A percentile compares a stretch with the other conserved stretches of the same genome.
phyloP scores from a whole-genome alignment of 2,113 vertebrate genomes.

The Myrmecobius fasciatus region DNA sequence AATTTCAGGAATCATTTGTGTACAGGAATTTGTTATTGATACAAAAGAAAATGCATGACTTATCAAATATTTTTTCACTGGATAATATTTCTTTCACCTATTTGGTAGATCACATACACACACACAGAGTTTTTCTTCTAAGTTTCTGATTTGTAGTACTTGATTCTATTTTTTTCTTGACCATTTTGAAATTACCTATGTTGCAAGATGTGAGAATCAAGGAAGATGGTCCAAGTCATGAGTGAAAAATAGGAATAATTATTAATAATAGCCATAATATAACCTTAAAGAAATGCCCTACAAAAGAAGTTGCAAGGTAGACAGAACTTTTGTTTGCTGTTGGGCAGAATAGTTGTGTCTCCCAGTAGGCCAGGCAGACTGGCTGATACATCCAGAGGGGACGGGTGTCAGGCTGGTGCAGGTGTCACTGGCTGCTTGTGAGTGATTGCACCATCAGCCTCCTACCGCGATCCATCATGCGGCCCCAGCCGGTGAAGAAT shows the following conservation, averaged over 20 bases:
- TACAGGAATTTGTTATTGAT: not conserved
- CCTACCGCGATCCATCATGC: conserved; percentile 97
- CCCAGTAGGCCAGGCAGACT: conserved; percentile 86
- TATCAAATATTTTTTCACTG: not conserved
- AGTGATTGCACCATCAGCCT: conserved; percentile 98
- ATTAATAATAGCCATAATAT: not conserved
- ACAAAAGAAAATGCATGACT: not conserved
- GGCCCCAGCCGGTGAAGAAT: conserved; percentile 89
- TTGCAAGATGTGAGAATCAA: not conserved
- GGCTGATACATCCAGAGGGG: conserved; percentile 87
- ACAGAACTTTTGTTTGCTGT: conserved; percentile 83
- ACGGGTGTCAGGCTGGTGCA: conserved; percentile 92
- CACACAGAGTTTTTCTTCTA: not conserved
- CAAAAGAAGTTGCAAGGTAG: conserved; percentile 78
- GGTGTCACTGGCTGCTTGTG: conserved; percentile 90
- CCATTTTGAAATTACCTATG: not conserved
- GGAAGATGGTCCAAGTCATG: not conserved
- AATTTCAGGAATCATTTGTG: not conserved
- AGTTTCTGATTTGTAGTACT: not conserved
- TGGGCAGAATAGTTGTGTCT: conserved; percentile 85
- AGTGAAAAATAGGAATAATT: not conserved
- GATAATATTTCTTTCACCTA: not conserved
- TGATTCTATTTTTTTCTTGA: not conserved
- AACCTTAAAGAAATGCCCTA: conserved; percentile 77
- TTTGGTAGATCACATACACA: not conserved